Base-by-base conservation (phyloP, 1,140 invertebrate species). In the Drosophila watanabei region DNA sequence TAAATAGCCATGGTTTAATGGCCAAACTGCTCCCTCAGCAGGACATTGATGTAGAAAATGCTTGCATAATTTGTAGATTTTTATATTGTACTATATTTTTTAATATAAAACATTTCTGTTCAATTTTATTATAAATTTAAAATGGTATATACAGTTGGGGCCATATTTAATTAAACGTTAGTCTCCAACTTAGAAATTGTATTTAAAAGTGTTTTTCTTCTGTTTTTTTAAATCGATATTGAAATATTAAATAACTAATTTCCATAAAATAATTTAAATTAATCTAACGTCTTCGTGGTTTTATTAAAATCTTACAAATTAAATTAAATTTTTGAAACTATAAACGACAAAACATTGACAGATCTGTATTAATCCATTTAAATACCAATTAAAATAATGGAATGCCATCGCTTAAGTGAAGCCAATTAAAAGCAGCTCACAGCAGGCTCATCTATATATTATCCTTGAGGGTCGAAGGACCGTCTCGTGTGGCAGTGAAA, bases 1-100 rank as follows among this genome's bases (percentile, higher is more conserved):
- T 71, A 71, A 70, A 71, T 57, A 71, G 35, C 30, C 51, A 45
- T 70, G 68, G 10, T 32, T 30, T 24, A 46, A 18, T 56, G 39
- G 24, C n/a, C 13, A 70, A 68, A 35, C 14, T 39, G 60, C 16
- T 57, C 8, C 54, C 43, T 2, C 14, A n/a, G 43, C 59, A 64
- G 18, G 28, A 32, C 28, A n/a, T 46, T 57, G 54, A 57, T 24
- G 35, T 2, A 9, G 54, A 39, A 57, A 56, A 56, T 56, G 20
- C 8, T 56, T 24, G 14, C 33, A 56, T 16, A 37, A 16, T 56
- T 37, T 24, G 5, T 56, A 16, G 0, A 24, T 37, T 37, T 37
- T 16, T 13, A 52, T 52, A 30, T 5, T 51, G 5, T 30, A 20
- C 18, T 18, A 33, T 52, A 24, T 5, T 16, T 10, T 56, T 56